Base-by-base conservation (phyloP, 1,140 invertebrate genomes). In the Saccostrea echinata region DNA sequence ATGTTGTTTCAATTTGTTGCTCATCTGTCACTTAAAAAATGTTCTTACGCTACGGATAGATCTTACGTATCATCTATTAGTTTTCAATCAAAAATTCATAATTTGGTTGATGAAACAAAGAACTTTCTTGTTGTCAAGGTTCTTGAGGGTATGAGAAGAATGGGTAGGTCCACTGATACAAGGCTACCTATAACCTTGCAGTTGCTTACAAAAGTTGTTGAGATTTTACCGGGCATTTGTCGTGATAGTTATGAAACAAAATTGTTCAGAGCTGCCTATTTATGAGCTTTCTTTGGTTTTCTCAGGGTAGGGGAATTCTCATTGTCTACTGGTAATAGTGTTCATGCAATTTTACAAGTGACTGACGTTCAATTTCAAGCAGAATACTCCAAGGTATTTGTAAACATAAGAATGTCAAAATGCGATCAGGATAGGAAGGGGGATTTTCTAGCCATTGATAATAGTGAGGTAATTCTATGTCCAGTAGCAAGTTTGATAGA, bases 21-120 rank as follows among this genome's bases (percentile, higher is more conserved):
- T n/a, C n/a, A n/a, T n/a, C n/a, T n/a, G n/a, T n/a, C n/a, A n/a
- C n/a, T n/a, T n/a, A n/a, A n/a, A n/a, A n/a, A n/a, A n/a, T n/a
- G 9, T 27, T 81, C 85, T 21, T 53, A n/a, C 8, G n/a, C 12
- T n/a, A 30, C 6, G n/a, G 57, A 6, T 12, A 30, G 24, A 64
- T 33, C 57, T 61, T 87, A 57, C 61, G 0, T 27, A 55, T 81
- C 85, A 9, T 52, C 27, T 12, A 24, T 86, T 13, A 81, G 51
- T 80, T 86, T 81, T 82, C 43, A 86, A 21, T 27, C 27, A 21
- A 86, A 86, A 86, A 80, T 86, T 21, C 27, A 81, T 33, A 43
- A 27, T 18, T 27, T 18, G 11, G 51, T 55, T 12, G 85, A 86
- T 16, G 18, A 35, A 43, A 81, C 68, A 24, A 55, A 84, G 24